Evolutionary conservation across 2,113 vertebrate species (phyloP), one percentile per base, ranked within the genome.

Genomic region (Oncorhynchus nerka): DNA sequence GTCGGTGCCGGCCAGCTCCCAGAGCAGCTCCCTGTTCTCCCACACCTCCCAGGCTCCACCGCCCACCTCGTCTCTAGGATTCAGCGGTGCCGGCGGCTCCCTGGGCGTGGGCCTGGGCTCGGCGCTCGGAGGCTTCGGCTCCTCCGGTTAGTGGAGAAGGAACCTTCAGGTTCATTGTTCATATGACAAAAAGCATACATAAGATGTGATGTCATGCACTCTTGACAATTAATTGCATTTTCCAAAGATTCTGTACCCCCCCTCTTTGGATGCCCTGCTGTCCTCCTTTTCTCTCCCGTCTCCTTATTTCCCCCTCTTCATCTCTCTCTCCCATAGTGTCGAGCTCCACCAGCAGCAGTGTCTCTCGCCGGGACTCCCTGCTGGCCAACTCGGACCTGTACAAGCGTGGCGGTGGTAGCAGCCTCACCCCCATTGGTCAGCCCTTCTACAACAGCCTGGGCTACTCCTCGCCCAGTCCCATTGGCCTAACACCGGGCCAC

Each of bases 401-500:
- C 95, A 99, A 99, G 93, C 96, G 97, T 79, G 94, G 96, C 79
- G 94, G 96, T 81, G 96, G 95, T 90, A 98, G 96, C 94, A 98
- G 95, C 93, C 92, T 99, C 92, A 96, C 97, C 88, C 96, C 97
- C 91, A 96, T 99, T 88, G 97, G 97, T 78, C 97, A 97, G 90
- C 96, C 96, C 79, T 99, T 97, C 94, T 99, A 97, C 95, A 97
- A 95, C 95, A 97, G 97, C 94, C 94, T 99, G 93, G 96, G 97
- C 92, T 97, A 98, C 94, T 97, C 97, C 89, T 98, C 97, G 89
- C 97, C 97, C 91, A 98, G 97, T 92, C 97, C 97, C 91, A 96
- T 99, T 90, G 97, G 97, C 91, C 96, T 97, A 90, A 98, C 96
- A 83, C 95, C 97, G 76, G 95, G 95, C 90, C 97, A 99, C 94